phyloP scores from a whole-genome alignment of 2,888 invertebrate species.

The Coenonympha glycerion region DNA sequence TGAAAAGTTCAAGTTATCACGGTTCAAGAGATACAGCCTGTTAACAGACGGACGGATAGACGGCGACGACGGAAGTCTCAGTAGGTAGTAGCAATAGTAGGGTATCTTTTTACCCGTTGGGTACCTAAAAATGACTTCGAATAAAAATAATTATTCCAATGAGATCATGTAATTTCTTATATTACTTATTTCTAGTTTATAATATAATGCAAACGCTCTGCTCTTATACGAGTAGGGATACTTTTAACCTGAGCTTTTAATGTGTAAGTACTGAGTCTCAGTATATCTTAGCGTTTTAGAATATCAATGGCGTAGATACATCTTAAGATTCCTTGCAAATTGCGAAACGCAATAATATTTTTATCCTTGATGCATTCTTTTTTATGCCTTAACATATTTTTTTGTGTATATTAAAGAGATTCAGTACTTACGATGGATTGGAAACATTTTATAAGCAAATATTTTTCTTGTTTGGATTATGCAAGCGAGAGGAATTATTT shows the following conservation, averaged over 20 bases:
- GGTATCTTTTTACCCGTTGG: too few relatives aligned
- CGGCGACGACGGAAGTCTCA: too few relatives aligned
- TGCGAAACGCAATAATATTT: slow-evolving; percentile 1
- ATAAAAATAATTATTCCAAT: too few relatives aligned
- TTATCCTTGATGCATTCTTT: background rate
- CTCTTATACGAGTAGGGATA: background rate
- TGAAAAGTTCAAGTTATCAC: too few relatives aligned
- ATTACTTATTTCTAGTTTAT: too few relatives aligned
- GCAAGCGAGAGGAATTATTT: too few relatives aligned
- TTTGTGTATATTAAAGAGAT: background rate
- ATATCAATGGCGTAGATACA: background rate
- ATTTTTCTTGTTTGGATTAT: background rate
- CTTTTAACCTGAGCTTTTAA: background rate
- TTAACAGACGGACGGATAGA: too few relatives aligned
- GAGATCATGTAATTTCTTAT: too few relatives aligned
- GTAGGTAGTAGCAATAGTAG: too few relatives aligned
- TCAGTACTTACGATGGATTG: background rate
- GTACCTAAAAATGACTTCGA: too few relatives aligned
- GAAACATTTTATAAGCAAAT: background rate
- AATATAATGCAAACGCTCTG: too few relatives aligned
- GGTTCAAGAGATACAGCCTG: too few relatives aligned
- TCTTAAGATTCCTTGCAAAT: slow-evolving; percentile 14
- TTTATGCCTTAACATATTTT: background rate
- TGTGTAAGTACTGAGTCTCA: background rate
- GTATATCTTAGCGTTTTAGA: background rate